Evolutionary conservation across 1,140 invertebrate genomes (phyloP).

Genomic region (Teleogryllus occipitalis): DNA sequence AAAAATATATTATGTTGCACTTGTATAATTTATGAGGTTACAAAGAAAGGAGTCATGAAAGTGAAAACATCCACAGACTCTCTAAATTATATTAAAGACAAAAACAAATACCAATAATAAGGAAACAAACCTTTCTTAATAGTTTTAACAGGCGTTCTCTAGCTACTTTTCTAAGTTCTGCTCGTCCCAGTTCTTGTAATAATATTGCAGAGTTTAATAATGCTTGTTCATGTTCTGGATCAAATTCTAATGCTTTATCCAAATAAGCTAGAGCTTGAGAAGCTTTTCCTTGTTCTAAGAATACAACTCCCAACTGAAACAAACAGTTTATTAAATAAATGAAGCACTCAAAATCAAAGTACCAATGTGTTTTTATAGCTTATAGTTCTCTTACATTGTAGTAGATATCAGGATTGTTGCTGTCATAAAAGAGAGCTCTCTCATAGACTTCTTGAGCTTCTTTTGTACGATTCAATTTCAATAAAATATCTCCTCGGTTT

Average conservation of each 20-base stretch:
- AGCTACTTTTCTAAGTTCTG: conserved; percentile 67
- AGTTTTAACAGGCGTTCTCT: conserved; percentile 72
- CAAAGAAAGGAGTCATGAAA: too few species aligned
- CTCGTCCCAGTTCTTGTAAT: conserved; percentile 77
- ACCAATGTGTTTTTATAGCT: neutral
- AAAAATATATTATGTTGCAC: too few species aligned
- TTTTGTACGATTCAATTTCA: conserved; percentile 89
- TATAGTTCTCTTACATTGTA: conserved; percentile 71
- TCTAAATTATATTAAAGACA: too few species aligned
- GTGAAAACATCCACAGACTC: too few species aligned
- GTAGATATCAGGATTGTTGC: conserved; percentile 92
- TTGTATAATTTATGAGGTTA: too few species aligned
- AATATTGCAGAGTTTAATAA: conserved; percentile 91
- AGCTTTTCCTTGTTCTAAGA: conserved; percentile 84
- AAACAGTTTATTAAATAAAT: neutral
- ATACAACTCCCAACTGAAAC: conserved; percentile 82
- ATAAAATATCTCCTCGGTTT: conserved; percentile 90
- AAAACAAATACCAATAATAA: too few species aligned
- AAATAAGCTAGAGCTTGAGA: conserved; percentile 84
- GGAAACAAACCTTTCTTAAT: conserved; percentile 54
- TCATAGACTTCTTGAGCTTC: conserved; percentile 94
- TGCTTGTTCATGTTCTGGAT: conserved; percentile 91
- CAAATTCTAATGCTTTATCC: conserved; percentile 84
- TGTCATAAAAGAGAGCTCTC: conserved; percentile 84
- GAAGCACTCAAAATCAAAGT: too few species aligned